These are phyloP conservation scores for Amblyjoppa fuscipennis DNA, from an alignment of 2,888 invertebrate species.

Conservation along the genomic window DNA sequence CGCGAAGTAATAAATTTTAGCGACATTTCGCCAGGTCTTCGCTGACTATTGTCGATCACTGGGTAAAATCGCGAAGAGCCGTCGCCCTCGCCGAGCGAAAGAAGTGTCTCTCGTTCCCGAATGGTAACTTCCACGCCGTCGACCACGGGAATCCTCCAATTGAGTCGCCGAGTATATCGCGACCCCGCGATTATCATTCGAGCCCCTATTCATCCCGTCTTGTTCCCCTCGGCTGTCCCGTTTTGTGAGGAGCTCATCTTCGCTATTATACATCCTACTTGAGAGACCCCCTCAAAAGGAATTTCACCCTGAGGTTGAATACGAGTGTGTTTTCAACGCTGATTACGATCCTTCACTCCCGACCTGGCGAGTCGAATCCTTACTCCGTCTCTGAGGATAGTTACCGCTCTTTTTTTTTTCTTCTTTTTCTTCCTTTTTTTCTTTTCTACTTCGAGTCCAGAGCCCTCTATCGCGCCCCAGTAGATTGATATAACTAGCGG, in stretches of 20 bases:
- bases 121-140: background rate
- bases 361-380: too few species aligned
- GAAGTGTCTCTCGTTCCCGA: background rate
- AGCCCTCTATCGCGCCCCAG: background rate
- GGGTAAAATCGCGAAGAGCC: too few species aligned
- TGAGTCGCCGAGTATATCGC: conserved; percentile 1
- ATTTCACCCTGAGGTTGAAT: conserved; percentile 28
- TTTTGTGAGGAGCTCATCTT: conserved; percentile 16
- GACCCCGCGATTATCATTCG: conserved; percentile 39
- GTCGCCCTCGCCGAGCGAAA: too few species aligned
- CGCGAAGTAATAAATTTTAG: too few species aligned
- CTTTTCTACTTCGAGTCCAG: background rate
- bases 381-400: background rate
- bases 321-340: conserved; percentile 29
- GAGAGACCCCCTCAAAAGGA: conserved; percentile 14
- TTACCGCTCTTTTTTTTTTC: background rate
- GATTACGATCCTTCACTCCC: conserved; percentile 26
- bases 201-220: conserved; percentile 37
- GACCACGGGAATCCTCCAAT: background rate
- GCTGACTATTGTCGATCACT: too few species aligned
- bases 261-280: conserved; percentile 5
- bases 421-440: background rate
- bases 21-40: too few species aligned
- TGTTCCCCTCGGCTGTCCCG: background rate
- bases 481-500: background rate